These are phyloP conservation scores for Geopemphigus sp. DNA, from an alignment of 1,140 invertebrate genomes.

Conservation along the genomic window DNA sequence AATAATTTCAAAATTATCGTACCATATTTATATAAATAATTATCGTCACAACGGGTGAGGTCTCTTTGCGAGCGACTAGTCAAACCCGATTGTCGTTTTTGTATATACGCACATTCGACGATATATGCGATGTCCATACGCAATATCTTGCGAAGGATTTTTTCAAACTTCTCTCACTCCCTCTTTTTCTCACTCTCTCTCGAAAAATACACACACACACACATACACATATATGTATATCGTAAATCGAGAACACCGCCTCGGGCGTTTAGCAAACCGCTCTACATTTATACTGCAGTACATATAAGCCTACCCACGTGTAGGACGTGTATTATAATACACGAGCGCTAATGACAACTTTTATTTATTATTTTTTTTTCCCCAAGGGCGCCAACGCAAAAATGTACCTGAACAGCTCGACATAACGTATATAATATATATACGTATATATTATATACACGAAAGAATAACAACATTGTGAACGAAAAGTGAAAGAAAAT, in stretches of 20 bases:
- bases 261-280: constrained; percentile 7
- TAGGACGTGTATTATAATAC: not conserved
- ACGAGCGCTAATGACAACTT: constrained; percentile 34
- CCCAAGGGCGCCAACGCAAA: constrained; percentile 43
- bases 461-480: constrained; percentile 7
- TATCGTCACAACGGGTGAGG: not conserved
- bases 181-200: not conserved
- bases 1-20: constrained; percentile 15
- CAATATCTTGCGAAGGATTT: constrained; percentile 28
- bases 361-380: constrained; percentile 43
- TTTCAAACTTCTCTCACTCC: not conserved
- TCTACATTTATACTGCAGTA: constrained; percentile 23
- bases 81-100: constrained; percentile 36
- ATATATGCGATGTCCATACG: not conserved
- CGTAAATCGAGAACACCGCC: constrained; percentile 40
- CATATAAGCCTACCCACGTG: constrained; percentile 37
- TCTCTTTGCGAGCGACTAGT: constrained; percentile 10
- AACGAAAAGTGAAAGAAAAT: constrained; percentile 43
- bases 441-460: no score
- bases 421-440: constrained; percentile 1
- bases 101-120: no score
- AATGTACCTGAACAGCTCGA: constrained; percentile 14
- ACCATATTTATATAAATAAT: not conserved
- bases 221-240: not conserved
- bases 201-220: not conserved